These are phyloP conservation scores for Monochamus alternatus DNA, from an alignment of 2,888 invertebrate species.

Conservation along the genomic window DNA sequence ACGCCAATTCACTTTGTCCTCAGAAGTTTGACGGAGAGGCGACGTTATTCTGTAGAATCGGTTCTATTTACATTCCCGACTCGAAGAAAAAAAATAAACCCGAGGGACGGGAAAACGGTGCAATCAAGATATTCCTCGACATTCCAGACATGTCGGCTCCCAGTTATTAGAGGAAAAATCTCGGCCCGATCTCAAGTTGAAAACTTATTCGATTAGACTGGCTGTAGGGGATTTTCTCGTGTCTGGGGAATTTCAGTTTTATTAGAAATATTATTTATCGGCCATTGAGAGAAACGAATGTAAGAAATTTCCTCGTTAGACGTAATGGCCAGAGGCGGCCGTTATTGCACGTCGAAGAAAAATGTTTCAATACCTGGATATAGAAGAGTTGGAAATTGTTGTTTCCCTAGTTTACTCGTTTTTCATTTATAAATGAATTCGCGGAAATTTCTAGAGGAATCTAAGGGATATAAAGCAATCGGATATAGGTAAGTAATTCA, in stretches of 20 bases:
- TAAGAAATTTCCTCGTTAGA: not conserved
- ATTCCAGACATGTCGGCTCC: constrained; percentile 9
- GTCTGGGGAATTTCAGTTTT: not conserved
- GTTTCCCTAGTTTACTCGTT: not conserved
- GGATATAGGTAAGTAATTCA: no score
- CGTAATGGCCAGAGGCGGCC: no score
- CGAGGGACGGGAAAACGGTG: not conserved
- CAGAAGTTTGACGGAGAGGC: no score
- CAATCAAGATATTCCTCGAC: constrained; percentile 1
- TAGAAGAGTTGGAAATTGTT: not conserved
- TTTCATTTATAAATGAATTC: not conserved
- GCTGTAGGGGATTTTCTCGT: not conserved
- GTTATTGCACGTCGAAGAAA: no score
- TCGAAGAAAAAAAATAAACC: not conserved
- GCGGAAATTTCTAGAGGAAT: not conserved
- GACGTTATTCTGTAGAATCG: no score
- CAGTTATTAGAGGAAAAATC: constrained; percentile 5
- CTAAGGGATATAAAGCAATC: no score
- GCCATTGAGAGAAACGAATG: not conserved
- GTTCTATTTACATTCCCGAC: no score
- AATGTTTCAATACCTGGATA: no score
- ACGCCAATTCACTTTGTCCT: no score
- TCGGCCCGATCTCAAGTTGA: constrained; percentile 1
- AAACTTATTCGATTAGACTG: constrained; percentile 1
- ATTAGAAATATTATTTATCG: constrained; percentile 3